Evolutionary conservation across 2,113 vertebrate genomes (phyloP), one percentile per base, ranked within the genome.

Genomic region (Calypte anna): DNA sequence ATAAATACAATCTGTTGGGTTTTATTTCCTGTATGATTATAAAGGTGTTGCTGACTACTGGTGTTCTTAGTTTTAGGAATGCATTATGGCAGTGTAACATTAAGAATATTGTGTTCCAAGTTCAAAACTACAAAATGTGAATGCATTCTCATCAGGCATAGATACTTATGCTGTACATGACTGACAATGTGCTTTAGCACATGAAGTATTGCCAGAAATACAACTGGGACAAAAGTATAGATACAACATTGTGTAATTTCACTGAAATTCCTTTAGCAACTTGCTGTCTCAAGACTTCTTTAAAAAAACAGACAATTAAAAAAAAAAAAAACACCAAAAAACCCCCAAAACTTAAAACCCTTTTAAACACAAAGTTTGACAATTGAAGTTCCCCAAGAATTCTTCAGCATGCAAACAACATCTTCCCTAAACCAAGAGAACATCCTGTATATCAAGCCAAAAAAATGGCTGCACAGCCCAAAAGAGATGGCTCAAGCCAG

Each of bases 391-490:
- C 62, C 17, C 33, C 36, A 59, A 10, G 5, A 4, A 88, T 75
- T 95, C 63, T 66, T 66, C 15, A 55, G 18, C n/a, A 78, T 0
- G 0, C 51, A 78, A 55, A 61, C 31, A 57, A 36, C 3, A 1
- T 73, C 66, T 46, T 93, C 69, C 63, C 55, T 94, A 90, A 74
- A 55, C 66, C 66, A 66, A 84, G 18, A 54, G 66, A 95, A 91
- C 30, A 59, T 75, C 61, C 48, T 40, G 14, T 58, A 48, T 74
- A 33, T 40, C 46, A 59, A 64, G 80, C 15, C 27, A 86, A 66
- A 33, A 76, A 84, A 88, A 38, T 0, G 7, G 6, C 36, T 74
- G 40, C n/a, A 79, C 22, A 38, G 58, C 31, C 20, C 36, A 74
- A 27, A 50, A n/a, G 27, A 40, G 20, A 30, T 88, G 31, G 30